These are phyloP conservation scores for Dipodomys stephensi DNA, from an alignment of 2,113 vertebrate species.

Conservation along the genomic window DNA sequence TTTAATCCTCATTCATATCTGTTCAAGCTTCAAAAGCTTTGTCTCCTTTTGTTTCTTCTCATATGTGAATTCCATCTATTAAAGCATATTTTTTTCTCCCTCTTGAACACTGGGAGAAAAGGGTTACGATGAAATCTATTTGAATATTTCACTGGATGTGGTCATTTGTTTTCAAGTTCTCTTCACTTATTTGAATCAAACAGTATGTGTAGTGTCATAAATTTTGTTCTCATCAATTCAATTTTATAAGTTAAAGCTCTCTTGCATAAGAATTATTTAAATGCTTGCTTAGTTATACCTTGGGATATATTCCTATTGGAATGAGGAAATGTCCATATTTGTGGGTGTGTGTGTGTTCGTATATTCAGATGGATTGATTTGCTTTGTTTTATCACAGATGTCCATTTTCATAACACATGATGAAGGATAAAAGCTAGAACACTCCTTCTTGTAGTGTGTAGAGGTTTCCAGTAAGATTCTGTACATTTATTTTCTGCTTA, in stretches of 20 bases:
- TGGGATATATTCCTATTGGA: background rate
- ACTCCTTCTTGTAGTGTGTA: background rate
- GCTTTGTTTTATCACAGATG: background rate
- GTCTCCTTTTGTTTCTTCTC: background rate
- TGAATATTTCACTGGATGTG: background rate
- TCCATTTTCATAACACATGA: background rate
- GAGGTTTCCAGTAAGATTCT: background rate
- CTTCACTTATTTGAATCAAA: background rate
- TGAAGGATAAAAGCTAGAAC: background rate
- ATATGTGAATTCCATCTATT: background rate
- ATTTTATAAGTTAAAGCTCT: too few species aligned
- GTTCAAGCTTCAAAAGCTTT: too few species aligned
- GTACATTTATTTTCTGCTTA: background rate
- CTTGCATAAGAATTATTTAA: background rate
- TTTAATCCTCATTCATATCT: background rate
- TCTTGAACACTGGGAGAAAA: background rate
- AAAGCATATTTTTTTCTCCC: background rate
- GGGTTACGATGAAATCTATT: background rate
- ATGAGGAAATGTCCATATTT: background rate
- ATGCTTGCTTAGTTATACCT: background rate
- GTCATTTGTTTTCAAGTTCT: background rate
- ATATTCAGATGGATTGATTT: background rate
- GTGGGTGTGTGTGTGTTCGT: rapidly evolving
- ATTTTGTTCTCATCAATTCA: background rate
- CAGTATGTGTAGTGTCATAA: background rate